phyloP scores from a whole-genome alignment of 2,797 vertebrate species.

The Xenops minutus region DNA sequence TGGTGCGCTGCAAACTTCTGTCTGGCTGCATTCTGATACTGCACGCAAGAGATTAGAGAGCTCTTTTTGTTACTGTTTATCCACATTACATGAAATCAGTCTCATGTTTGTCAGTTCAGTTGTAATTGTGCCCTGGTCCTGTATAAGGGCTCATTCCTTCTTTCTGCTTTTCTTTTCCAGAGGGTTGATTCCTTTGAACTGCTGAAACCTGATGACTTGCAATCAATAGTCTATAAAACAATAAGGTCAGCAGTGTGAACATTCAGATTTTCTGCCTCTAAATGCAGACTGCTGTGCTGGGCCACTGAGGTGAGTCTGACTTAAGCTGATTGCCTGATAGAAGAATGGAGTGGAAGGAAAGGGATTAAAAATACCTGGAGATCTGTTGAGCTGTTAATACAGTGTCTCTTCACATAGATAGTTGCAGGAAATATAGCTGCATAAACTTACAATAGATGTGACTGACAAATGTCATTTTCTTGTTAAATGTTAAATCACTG shows the following conservation, averaged over 20 bases:
- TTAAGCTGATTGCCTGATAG: conserved; percentile 40
- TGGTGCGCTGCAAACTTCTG: neutral
- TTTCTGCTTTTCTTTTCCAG: conserved; percentile 33
- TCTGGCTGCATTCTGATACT: neutral
- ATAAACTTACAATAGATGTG: neutral
- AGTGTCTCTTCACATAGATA: neutral
- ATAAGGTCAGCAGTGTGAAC: conserved; percentile 34
- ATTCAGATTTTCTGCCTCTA: conserved; percentile 65
- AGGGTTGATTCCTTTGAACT: conserved; percentile 38
- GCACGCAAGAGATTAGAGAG: neutral
- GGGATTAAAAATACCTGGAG: neutral
- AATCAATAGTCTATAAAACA: conserved; percentile 68
- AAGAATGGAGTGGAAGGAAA: neutral
- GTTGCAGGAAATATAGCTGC: neutral
- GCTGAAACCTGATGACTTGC: conserved; percentile 41
- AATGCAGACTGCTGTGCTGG: conserved; percentile 16
- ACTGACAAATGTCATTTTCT: neutral
- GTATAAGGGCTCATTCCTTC: neutral
- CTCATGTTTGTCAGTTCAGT: neutral
- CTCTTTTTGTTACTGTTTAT: neutral
- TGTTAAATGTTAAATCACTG: neutral
- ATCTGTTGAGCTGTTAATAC: neutral
- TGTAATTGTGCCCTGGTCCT: neutral
- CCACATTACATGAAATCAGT: neutral
- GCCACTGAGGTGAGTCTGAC: conserved; percentile 65